A percentile compares a stretch with the other conserved stretches of the same genome.
phyloP scores from a whole-genome alignment of 1,140 invertebrate genomes.

The Lordiphosa collinella region DNA sequence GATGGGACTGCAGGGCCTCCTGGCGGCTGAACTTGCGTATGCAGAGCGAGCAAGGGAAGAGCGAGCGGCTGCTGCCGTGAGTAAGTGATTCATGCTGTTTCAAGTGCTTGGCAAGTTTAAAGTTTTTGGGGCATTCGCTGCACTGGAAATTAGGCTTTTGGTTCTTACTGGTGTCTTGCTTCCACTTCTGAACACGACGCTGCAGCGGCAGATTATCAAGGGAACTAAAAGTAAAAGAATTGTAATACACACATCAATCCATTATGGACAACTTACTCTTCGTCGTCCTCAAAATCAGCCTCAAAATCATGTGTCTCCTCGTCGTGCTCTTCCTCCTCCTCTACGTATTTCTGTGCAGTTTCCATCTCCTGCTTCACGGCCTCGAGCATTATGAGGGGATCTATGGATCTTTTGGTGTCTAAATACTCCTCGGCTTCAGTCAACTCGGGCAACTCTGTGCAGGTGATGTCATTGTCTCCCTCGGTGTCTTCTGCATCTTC shows the following conservation, averaged over 20 bases:
- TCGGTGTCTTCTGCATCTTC: constrained; percentile 51
- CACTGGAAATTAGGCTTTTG: constrained; percentile 27
- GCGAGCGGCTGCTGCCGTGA: constrained; percentile 32
- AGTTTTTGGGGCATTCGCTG: constrained; percentile 44
- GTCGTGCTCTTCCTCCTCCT: constrained; percentile 5
- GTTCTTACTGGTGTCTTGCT: constrained; percentile 11
- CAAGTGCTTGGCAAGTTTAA: constrained; percentile 36
- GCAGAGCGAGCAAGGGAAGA: constrained; percentile 52
- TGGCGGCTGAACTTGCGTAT: constrained; percentile 56
- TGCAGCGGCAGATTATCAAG: constrained; percentile 50
- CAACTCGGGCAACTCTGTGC: constrained; percentile 45
- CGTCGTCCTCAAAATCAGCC: constrained; percentile 50
- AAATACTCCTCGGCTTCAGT: constrained; percentile 7
- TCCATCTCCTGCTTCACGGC: constrained; percentile 44
- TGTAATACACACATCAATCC: background rate
- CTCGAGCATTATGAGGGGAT: constrained; percentile 57
- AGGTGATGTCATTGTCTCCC: constrained; percentile 41
- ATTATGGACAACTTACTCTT: constrained; percentile 33
- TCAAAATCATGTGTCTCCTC: constrained; percentile 1
- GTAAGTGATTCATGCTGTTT: constrained; percentile 37
- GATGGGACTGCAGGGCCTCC: constrained; percentile 46
- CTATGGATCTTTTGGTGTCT: constrained; percentile 43
- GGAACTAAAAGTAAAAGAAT: constrained; percentile 29
- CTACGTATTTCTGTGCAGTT: background rate
- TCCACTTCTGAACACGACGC: constrained; percentile 49